Base-by-base conservation (phyloP, 2,888 invertebrate genomes). In the Octonoba sinensis region DNA sequence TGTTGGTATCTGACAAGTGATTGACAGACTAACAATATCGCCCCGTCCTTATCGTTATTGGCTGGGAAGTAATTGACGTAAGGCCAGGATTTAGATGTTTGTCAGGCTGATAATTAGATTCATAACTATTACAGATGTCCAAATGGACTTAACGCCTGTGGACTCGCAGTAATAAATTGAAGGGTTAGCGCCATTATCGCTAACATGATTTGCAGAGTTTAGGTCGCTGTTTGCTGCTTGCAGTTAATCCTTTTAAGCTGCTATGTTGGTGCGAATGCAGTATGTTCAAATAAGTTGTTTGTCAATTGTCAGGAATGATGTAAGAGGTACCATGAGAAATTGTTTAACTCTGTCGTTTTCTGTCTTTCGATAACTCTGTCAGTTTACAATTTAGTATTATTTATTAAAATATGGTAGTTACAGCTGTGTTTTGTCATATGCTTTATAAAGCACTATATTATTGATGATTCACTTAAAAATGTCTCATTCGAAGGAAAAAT, bases 11-110 rank as follows among this genome's bases (percentile, higher is more conserved):
- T 56, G 77, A 77, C 64, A 44, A 47, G 27, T 77, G 77, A 78
- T 72, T 57, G 78, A 78, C 78, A 78, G 44, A 12, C 54, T 13
- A 57, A 72, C 78, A 78, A 72, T 78, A 78, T 78, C 71, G 56
- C n/a, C 6, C 20, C 57, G 22, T 57, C 57, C 15, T 57, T 57
- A 57, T 57, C 57, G 20, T 57, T 57, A 22, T 36, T 36, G 36
- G 36, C 36, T 36, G 36, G 36, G 36, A 36, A 36, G 36, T 36
- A 36, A 36, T 6, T 36, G 36, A 36, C 36, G 36, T 36, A 36
- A 13, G 20, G 13, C n/a, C 20, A 57, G 27, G 76, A 76, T 69
- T 76, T 76, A 75, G 57, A 47, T 51, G 51, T 67, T 36, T 66
- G 59, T 54, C 54, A 62, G 12, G 70, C n/a, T 64, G 65, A 64